Base-by-base conservation (phyloP, 1,140 invertebrate species). In the Lepeophtheirus salmonis region DNA sequence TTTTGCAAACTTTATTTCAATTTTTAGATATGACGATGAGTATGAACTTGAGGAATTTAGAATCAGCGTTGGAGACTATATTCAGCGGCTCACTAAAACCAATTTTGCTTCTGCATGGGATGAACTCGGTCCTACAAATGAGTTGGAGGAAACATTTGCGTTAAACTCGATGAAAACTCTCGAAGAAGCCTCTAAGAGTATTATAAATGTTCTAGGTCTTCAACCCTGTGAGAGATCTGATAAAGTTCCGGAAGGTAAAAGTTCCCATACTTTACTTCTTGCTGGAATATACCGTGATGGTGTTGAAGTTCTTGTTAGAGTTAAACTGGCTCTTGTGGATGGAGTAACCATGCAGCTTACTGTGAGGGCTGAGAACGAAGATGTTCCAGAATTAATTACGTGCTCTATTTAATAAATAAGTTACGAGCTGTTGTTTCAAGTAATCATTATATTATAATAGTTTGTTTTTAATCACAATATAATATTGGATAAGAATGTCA, bases 1-100 rank as follows among this genome's bases (percentile, higher is more conserved):
- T n/a, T n/a, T n/a, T n/a, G n/a, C n/a, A n/a, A n/a, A n/a, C n/a
- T n/a, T n/a, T n/a, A n/a, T 62, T 57, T 26, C 21, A 61, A 41
- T 62, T 63, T 58, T 66, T 64, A 50, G 20, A 54, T 63, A 51
- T 50, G 21, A n/a, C 22, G 20, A 60, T 63, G 41, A 20, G 18
- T 64, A 68, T 25, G 64, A 81, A 78, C 70, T 99, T 48, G 94
- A 98, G 74, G 91, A 97, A 75, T 75, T 98, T 18, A 92, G 96
- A 68, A 73, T 97, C 25, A 79, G 78, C 12, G 74, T 95, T 0
- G 80, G 81, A 2, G 95, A 99, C 75, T 90, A 96, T 72, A 83
- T 98, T 59, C 84, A 91, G 67, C 80, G 83, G 62, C 77, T 86
- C 3, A 80, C 82, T 51, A 86, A 84, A 24, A 70, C 84, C 71